A percentile compares a stretch with the other conserved stretches of the same genome.
phyloP scores from a whole-genome alignment of 2,797 vertebrate genomes.

The Podarcis siculus region DNA sequence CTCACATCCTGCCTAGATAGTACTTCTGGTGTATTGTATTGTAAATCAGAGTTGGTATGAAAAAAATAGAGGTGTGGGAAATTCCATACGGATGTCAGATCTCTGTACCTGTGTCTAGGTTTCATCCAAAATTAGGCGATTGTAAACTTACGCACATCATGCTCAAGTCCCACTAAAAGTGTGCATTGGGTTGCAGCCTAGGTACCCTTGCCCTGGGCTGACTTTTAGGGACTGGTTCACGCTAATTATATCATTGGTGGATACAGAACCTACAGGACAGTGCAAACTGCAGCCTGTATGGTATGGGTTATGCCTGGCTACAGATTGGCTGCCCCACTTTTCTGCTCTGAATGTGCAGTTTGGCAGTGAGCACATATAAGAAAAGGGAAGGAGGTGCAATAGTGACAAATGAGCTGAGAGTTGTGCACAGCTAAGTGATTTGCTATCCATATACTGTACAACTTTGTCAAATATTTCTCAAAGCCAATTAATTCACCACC shows the following conservation, averaged over 20 bases:
- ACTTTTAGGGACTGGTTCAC: neutral
- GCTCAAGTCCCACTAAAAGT: neutral
- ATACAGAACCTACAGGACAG: no score
- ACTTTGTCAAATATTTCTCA: neutral
- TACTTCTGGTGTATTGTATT: neutral
- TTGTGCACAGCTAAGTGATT: neutral
- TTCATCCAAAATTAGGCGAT: neutral
- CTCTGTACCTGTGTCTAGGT: neutral
- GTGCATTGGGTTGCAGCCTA: neutral
- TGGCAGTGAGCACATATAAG: neutral
- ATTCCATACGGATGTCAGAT: neutral
- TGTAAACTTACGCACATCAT: neutral
- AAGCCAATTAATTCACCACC: neutral
- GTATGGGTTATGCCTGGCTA: neutral
- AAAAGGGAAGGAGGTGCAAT: neutral
- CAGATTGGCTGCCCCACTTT: neutral
- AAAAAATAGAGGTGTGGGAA: neutral
- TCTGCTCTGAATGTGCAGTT: neutral
- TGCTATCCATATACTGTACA: neutral
- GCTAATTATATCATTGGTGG: neutral
- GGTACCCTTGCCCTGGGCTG: neutral
- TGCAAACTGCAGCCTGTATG: neutral
- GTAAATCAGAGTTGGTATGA: neutral
- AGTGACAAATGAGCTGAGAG: neutral
- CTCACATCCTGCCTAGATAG: neutral